These are phyloP conservation scores for Amphiprion percula DNA, from an alignment of 2,113 vertebrate species.

Conservation along the genomic window DNA sequence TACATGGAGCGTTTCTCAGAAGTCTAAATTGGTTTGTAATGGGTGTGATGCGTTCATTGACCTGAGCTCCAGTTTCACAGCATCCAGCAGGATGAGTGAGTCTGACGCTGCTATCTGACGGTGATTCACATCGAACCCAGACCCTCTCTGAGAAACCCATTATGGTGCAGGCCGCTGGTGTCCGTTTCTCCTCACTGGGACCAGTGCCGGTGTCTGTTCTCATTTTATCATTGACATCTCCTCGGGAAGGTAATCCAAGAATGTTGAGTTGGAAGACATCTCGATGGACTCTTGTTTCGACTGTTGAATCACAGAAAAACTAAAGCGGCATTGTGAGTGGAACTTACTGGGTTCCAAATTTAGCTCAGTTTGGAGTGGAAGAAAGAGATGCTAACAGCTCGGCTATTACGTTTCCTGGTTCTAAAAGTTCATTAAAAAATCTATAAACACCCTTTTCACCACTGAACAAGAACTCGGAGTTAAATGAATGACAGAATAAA, in stretches of 20 bases:
- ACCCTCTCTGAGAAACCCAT: conserved; percentile 66
- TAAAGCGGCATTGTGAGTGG: conserved; percentile 16
- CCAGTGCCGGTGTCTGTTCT: conserved; percentile 58
- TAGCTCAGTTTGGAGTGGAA: conserved; percentile 26
- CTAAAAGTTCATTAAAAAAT: no score
- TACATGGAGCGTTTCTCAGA: conserved; percentile 49
- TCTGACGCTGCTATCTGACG: conserved; percentile 58
- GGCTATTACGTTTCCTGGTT: no score
- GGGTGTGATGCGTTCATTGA: conserved; percentile 45
- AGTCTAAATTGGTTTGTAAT: conserved; percentile 57
- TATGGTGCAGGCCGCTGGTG: conserved; percentile 59
- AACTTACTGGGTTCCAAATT: conserved; percentile 34
- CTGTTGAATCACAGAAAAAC: conserved; percentile 32
- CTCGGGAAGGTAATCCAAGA: conserved; percentile 62
- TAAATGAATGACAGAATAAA: no score
- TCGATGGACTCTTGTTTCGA: conserved; percentile 29
- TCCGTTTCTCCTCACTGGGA: conserved; percentile 72
- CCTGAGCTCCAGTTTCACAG: conserved; percentile 57
- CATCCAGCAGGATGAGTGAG: conserved; percentile 59
- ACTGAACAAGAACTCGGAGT: not conserved
- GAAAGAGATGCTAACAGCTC: not conserved
- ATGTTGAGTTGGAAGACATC: conserved; percentile 64
- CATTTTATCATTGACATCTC: conserved; percentile 71
- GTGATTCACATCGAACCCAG: conserved; percentile 72
- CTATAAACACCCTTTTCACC: not conserved